Base-by-base conservation (phyloP, 2,888 invertebrate genomes). In the Dasypolia templi region DNA sequence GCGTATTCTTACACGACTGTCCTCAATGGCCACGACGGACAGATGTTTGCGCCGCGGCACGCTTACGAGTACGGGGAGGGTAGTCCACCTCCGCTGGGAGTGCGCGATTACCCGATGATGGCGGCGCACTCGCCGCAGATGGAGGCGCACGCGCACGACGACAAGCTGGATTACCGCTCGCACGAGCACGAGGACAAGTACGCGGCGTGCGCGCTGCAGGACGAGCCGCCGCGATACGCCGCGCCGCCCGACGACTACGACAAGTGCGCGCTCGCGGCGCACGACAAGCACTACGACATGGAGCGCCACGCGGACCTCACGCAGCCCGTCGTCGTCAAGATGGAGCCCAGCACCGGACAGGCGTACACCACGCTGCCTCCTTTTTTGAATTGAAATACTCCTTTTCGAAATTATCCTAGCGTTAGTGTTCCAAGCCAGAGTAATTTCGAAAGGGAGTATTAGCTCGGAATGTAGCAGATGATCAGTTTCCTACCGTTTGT, bases 361-460 rank as follows among this genome's bases (percentile, higher is more conserved):
- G 97, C 96, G 65, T 98, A 97, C 90, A 97, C 97, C 56, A 97
- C 97, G 71, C 94, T 98, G 94, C 98, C 98, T 95, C 97, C 97
- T 97, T 98, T 98, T 97, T 97, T 97, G 97, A 97, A 97, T 96
- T 97, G 96, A 96, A 96, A 96, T 96, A 96, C 96, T 96, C 96
- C 94, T 96, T 96, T 96, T 96, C 96, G 95, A 96, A 96, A 96
- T 94, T 96, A 93, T 94, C 95, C 89, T 94, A 93, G 88, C 71
- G 75, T 78, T 85, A 77, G 65, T 70, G 64, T 67, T 35, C 44
- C 72, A 65, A 80, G 81, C 79, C 75, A 84, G 83, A 85, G 86
- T 93, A 95, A 96, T 96, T 96, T 96, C 95, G 96, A 96, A 95
- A 95, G 94, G 95, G 96, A 94, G 96, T 96, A 96, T 96, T 92